phyloP scores from a whole-genome alignment of 2,888 invertebrate genomes.

The Syrista parreyssii region DNA sequence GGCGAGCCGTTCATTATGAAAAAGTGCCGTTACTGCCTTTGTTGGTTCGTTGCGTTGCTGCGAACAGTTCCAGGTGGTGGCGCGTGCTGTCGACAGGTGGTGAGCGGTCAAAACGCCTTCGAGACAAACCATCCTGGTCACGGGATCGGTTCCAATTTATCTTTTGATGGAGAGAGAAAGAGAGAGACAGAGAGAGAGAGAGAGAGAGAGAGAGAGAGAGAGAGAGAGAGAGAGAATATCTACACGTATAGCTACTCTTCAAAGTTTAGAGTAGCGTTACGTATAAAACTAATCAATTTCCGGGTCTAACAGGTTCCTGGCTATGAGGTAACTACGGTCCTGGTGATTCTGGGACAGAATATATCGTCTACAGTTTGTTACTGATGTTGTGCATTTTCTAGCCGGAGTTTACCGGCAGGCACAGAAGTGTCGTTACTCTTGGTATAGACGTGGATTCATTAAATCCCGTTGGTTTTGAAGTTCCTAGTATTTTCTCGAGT shows the following conservation, averaged over 20 bases:
- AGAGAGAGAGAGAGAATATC: too few species aligned
- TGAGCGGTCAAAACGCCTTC: constrained; percentile 37
- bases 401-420: background rate
- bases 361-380: background rate
- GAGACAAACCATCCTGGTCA: background rate
- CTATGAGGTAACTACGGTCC: background rate
- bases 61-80: constrained; percentile 51
- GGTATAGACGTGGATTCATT: background rate
- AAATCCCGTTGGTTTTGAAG: background rate
- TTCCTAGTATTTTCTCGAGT: background rate
- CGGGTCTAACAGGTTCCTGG: background rate
- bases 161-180: background rate
- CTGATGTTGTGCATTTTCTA: background rate
- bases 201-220: too few species aligned
- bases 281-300: background rate
- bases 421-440: background rate
- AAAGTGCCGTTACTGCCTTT: background rate
- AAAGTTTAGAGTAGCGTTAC: background rate
- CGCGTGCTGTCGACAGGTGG: constrained; percentile 62
- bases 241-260: background rate
- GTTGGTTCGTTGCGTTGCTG: background rate
- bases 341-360: background rate
- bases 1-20: background rate
- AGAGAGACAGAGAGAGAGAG: too few species aligned
- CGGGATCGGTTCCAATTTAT: constrained; percentile 4